These are phyloP conservation scores for Eleginops maclovinus DNA, from an alignment of 2,113 vertebrate genomes.

Conservation along the genomic window DNA sequence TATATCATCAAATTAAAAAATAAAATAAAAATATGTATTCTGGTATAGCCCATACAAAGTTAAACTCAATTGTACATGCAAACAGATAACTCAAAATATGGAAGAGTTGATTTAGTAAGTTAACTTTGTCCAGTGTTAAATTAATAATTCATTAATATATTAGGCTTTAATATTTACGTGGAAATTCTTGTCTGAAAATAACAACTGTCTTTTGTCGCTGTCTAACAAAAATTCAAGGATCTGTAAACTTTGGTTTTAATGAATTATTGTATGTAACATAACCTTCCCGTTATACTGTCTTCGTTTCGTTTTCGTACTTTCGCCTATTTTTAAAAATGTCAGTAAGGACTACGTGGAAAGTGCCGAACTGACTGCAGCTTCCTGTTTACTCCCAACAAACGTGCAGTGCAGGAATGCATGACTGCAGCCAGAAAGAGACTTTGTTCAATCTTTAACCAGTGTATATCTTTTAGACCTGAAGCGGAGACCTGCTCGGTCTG, in stretches of 20 bases:
- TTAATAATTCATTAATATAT: not conserved
- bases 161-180: not conserved
- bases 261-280: not conserved
- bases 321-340: conserved; percentile 20
- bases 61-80: not conserved
- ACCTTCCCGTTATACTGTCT: not conserved
- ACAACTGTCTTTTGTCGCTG: not conserved
- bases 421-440: not conserved
- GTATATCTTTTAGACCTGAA: not conserved
- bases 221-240: not conserved
- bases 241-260: not conserved
- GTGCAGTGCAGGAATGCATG: not conserved
- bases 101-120: not conserved
- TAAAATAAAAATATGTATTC: not conserved
- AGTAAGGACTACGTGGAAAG: conserved; percentile 25
- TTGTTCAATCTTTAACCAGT: not conserved
- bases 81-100: not conserved
- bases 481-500: not conserved
- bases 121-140: not conserved
- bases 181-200: not conserved
- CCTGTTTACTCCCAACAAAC: not conserved
- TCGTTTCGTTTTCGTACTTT: conserved; percentile 48
- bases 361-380: conserved; percentile 19
- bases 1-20: too few relatives aligned
- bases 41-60: not conserved